Evolutionary conservation across 2,797 vertebrate genomes (phyloP), one percentile per base, ranked within the genome.

Genomic region (Amniataba percoides): DNA sequence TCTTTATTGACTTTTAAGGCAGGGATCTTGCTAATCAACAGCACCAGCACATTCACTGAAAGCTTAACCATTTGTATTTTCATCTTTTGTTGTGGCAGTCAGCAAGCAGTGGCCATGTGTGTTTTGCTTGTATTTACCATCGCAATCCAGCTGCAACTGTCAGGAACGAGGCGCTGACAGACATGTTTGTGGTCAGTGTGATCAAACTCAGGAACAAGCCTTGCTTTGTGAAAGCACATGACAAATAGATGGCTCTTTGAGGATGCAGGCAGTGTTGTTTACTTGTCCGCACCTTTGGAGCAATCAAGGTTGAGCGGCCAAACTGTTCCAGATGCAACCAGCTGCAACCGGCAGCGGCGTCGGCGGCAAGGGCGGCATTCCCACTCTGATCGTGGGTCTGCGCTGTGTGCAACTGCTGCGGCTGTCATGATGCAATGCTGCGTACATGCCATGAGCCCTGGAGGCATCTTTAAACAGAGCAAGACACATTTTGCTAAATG

Each of bases 381-480:
- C 56, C 51, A 25, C 72, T 83, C 73, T 85, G 71, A 89, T 88
- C 79, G 75, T 2, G 8, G 78, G 70, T 58, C 56, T 70, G 23
- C 59, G 34, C 36, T 36, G 39, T 71, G 39, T 65, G 72, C 66
- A 51, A 45, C 79, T 85, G 81, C 83, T 85, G 83, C 71, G 60
- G 13, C 73, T 88, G 84, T 89, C 83, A 87, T 89, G 87, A 88
- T 88, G 88, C 87, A 91, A 90, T 71, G 79, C 75, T 80, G 70
- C 14, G 59, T 80, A 86, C 71, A 78, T 51, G 67, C 77, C 76
- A 77, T 57, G 45, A 43, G 21, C 53, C 88, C 80, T 4, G 27
- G 14, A 77, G 86, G 74, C 76, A 82, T 53, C 79, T 80, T 78
- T 80, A 68, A 84, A 86, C 78, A 66, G 66, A 88, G 73, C 80